Evolutionary conservation across 2,888 invertebrate species (phyloP), one percentile per base, ranked within the genome.

Genomic region (Sinopyrophorus schimmeli): DNA sequence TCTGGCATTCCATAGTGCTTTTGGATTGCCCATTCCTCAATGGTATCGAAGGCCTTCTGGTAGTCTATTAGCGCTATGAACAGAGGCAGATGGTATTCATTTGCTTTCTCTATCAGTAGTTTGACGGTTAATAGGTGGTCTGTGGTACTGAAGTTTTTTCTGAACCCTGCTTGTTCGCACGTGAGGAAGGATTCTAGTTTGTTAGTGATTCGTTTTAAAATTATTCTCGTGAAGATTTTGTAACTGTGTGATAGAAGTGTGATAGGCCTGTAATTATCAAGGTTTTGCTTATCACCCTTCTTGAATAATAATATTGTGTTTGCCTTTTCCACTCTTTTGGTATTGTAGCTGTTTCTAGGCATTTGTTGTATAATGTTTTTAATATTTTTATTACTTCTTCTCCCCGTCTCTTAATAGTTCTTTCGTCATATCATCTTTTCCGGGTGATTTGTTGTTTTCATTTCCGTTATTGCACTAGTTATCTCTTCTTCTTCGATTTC

Each of bases 371-470:
- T 30, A 30, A 14, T 26, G 28, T 11, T 28, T 28, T 28, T 28
- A 28, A 14, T 14, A 28, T 28, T 15, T 28, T 11, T 28, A 16
- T 15, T 1, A 30, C 14, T 28, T 28, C 28, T 28, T 14, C 14
- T 28, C 26, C 26, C 26, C 26, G 5, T 26, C 26, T 26, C 2
- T 5, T 11, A 26, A 5, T 5, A 26, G 6, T 28, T 28, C 28
- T 14, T 28, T 28, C 15, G 30, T 30, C n/a, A 30, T 30, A 17
- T 30, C 15, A n/a, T 30, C 30, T 30, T 16, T 30, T 7, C 30
- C 30, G n/a, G 30, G 15, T 3, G 30, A 15, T 30, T 30, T 30
- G 16, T 15, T 15, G 16, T 30, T 30, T 30, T 30, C 30, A 30
- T 30, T 15, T 30, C 30, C 17, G 5, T 15, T 30, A 30, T n/a